Percentiles rank a stretch among this genome's conserved stretches.
phyloP scores from a whole-genome alignment of 2,888 invertebrate species.

The Neoaliturus tenellus region DNA sequence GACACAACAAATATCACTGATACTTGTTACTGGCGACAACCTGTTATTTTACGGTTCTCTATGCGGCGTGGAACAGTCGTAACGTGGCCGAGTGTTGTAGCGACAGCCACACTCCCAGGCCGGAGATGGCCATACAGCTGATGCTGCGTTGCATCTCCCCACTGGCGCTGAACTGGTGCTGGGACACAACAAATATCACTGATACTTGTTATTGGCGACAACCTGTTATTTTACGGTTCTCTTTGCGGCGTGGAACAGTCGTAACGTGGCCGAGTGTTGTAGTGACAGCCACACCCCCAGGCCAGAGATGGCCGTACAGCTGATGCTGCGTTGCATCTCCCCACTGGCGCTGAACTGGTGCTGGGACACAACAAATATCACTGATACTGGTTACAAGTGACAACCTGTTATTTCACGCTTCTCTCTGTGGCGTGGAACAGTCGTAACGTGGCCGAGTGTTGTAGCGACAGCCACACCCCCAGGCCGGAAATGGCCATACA shows the following conservation, averaged over 20 bases:
- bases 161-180: conserved; percentile 72
- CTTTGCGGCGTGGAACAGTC: conserved; percentile 91
- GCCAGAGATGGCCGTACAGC: conserved; percentile 86
- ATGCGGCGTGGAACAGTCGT: conserved; percentile 90
- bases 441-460: conserved; percentile 91
- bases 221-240: no score
- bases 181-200: no score
- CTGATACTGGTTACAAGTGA: no score
- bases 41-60: no score
- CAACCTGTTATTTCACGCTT: no score
- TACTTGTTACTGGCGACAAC: no score
- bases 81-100: conserved; percentile 92
- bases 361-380: no score
- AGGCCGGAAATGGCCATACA: conserved; percentile 87
- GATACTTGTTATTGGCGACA: no score
- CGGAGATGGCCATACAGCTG: conserved; percentile 86
- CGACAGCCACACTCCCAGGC: conserved; percentile 93
- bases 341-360: conserved; percentile 73
- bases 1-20: no score
- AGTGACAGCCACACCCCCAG: conserved; percentile 94
- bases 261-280: conserved; percentile 91
- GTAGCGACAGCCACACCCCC: conserved; percentile 93
- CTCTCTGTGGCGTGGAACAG: conserved; percentile 92
- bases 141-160: conserved; percentile 85
- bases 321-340: conserved; percentile 85